These are phyloP conservation scores for Erpetoichthys calabaricus DNA, from an alignment of 2,797 vertebrate genomes.

Conservation along the genomic window DNA sequence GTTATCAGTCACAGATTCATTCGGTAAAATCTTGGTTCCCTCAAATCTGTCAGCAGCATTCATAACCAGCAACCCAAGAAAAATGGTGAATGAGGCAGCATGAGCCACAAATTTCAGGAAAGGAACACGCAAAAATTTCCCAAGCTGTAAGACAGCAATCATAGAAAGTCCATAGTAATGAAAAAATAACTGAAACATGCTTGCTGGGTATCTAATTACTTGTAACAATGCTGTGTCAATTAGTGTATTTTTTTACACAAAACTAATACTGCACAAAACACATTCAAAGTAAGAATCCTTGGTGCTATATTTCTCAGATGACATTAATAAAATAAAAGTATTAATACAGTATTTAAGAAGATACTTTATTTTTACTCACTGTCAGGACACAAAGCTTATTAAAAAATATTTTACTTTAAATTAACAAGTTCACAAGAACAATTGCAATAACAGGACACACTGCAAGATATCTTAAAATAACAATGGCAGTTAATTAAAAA, in stretches of 20 bases:
- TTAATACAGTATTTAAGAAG: background rate
- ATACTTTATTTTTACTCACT: background rate
- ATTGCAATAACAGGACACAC: no score
- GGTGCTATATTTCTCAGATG: background rate
- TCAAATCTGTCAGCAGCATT: conserved; percentile 94
- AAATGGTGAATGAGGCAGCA: conserved; percentile 91
- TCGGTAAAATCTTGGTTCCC: conserved; percentile 73
- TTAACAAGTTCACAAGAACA: no score
- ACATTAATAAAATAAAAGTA: conserved; percentile 12
- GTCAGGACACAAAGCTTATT: no score
- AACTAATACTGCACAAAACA: no score
- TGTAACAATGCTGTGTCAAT: no score
- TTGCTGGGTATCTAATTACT: no score
- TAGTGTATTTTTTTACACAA: no score
- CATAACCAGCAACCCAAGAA: conserved; percentile 86
- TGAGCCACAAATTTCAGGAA: conserved; percentile 98
- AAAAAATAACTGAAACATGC: background rate
- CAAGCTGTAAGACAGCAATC: conserved; percentile 57
- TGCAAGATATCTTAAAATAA: no score
- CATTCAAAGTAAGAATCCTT: no score
- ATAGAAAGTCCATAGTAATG: conserved; percentile 18
- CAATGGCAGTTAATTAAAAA: no score
- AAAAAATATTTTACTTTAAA: no score
- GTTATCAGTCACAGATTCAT: conserved; percentile 75
- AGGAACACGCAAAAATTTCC: conserved; percentile 84